Evolutionary conservation across 2,113 vertebrate genomes (phyloP).

Genomic region (Otocyon megalotis): DNA sequence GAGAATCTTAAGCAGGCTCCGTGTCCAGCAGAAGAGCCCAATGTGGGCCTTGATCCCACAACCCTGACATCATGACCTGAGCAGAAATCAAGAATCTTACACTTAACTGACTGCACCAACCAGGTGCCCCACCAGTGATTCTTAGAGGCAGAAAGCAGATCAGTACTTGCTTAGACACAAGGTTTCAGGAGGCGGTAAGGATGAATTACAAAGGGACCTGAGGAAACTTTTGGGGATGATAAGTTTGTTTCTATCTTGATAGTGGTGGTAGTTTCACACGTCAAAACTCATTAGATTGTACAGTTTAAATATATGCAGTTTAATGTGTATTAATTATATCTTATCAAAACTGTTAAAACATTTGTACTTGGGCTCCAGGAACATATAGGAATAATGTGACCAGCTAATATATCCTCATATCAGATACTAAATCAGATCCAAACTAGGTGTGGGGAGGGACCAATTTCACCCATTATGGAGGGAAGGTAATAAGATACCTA

Average conservation of each 20-base stretch:
- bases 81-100: neutral
- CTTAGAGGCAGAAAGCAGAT: neutral
- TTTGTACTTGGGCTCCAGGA: neutral
- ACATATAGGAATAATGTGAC: neutral
- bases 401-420: neutral
- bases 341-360: constrained; percentile 9
- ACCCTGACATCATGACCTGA: neutral
- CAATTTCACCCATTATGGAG: neutral
- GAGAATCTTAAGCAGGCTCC: neutral
- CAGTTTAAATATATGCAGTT: constrained; percentile 7
- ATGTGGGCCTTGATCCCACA: neutral
- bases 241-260: neutral
- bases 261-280: neutral
- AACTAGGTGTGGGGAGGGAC: neutral
- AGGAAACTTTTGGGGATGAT: neutral
- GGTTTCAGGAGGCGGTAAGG: neutral
- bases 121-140: neutral
- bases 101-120: neutral
- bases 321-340: neutral
- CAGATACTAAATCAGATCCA: neutral
- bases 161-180: neutral
- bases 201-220: neutral
- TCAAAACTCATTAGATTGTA: neutral
- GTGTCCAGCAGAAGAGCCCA: neutral
- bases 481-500: neutral